Conservation (phyloP, 2,113 vertebrate genomes). For the Elephas maximus region DNA sequence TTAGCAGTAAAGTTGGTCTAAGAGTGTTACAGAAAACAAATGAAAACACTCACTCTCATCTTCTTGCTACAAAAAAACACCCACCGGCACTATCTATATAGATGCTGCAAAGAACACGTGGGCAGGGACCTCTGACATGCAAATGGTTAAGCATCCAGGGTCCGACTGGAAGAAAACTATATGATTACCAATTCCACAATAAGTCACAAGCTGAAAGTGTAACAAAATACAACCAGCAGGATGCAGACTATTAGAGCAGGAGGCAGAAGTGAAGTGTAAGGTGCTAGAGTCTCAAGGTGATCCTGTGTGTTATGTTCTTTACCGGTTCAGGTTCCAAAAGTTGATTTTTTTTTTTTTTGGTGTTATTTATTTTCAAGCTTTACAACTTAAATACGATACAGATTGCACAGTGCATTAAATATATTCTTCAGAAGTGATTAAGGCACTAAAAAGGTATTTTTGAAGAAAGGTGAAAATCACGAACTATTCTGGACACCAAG, state of each 20-base stretch:
- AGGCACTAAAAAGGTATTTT: not conserved
- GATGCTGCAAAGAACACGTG: not conserved
- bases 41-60: not conserved
- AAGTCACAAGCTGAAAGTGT: not conserved
- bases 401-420: not conserved
- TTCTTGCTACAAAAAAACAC: not conserved
- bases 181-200: not conserved
- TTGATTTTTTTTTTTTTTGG: not conserved
- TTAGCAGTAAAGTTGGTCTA: not conserved
- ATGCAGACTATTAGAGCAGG: not conserved
- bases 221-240: not conserved
- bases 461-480: conserved; percentile 32
- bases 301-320: not conserved
- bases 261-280: not conserved
- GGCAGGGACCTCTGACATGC: not conserved
- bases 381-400: not conserved
- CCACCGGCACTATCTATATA: not conserved
- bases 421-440: not conserved
- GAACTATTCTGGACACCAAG: not conserved
- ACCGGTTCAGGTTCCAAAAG: not conserved
- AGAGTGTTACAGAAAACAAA: not conserved
- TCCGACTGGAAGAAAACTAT: conserved; percentile 23
- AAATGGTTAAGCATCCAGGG: not conserved
- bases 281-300: not conserved
- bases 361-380: conserved; percentile 1